Percentiles rank a stretch among this genome's conserved stretches.
phyloP scores from a whole-genome alignment of 2,113 vertebrate species.

The Sakesphorus luctuosus region DNA sequence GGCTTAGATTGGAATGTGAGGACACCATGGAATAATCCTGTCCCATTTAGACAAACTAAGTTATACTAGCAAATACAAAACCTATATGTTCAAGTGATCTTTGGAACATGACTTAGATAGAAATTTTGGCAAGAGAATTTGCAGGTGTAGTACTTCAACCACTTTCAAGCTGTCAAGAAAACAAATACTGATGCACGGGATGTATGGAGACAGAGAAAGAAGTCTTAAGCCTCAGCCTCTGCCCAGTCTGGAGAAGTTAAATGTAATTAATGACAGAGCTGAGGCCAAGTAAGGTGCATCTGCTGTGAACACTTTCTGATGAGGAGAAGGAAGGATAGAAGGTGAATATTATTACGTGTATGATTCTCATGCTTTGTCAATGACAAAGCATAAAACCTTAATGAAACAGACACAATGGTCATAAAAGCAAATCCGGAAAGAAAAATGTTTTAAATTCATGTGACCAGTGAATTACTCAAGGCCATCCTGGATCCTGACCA shows the following conservation, averaged over 20 bases:
- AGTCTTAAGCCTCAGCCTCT: not conserved
- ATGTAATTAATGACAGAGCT: not conserved
- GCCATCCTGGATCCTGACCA: not conserved
- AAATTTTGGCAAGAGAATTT: not conserved
- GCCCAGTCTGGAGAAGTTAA: not conserved
- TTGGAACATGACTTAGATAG: not conserved
- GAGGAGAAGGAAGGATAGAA: not conserved
- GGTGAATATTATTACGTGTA: not conserved
- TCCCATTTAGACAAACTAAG: not conserved
- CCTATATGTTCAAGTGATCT: not conserved
- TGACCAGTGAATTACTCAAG: not conserved
- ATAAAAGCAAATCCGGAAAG: not conserved
- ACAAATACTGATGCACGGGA: not conserved
- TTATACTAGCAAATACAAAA: not conserved
- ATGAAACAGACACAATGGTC: not conserved
- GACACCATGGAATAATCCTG: not conserved
- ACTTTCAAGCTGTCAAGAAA: not conserved
- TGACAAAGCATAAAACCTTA: not conserved
- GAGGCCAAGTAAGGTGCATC: not conserved
- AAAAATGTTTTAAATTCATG: not conserved
- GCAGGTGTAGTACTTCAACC: not conserved
- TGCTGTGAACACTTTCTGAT: not conserved
- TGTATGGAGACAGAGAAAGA: not conserved
- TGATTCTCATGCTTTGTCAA: not conserved
- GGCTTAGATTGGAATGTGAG: not conserved